Percentiles rank a stretch among this genome's conserved stretches.
Evolutionary conservation across 2,888 invertebrate genomes (phyloP).

Genomic region (Andrena praecox): DNA sequence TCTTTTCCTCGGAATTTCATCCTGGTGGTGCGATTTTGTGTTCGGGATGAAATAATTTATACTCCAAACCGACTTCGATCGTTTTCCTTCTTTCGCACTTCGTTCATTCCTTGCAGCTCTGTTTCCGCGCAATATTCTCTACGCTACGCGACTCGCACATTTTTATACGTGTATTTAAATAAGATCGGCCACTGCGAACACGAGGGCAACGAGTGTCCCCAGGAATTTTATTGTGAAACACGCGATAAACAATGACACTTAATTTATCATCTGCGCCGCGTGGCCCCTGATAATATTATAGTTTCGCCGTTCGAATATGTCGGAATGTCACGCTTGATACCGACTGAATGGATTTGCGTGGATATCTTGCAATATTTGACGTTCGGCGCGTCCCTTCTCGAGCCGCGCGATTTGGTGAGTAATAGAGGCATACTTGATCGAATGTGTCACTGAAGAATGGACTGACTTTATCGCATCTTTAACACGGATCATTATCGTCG

Average conservation of each 20-base stretch:
- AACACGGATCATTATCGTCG: constrained; percentile 71
- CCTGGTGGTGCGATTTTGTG: constrained; percentile 59
- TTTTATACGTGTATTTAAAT: constrained; percentile 46
- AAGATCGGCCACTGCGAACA: constrained; percentile 20
- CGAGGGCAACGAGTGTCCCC: constrained; percentile 26
- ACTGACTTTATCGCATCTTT: constrained; percentile 72
- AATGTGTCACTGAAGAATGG: constrained; percentile 56
- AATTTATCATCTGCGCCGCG: constrained; percentile 63
- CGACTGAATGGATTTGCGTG: constrained; percentile 30
- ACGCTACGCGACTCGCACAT: constrained; percentile 33
- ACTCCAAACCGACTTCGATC: constrained; percentile 32
- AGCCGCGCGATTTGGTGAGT: constrained; percentile 48
- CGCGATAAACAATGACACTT: constrained; percentile 51
- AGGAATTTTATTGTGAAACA: constrained; percentile 38
- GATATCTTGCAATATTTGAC: constrained; percentile 37
- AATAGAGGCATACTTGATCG: constrained; percentile 55
- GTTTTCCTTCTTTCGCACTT: not conserved
- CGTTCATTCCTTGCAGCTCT: not conserved
- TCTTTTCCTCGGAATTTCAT: constrained; percentile 49
- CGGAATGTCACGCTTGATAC: constrained; percentile 20
- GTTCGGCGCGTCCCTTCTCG: constrained; percentile 26
- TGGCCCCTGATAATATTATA: constrained; percentile 35
- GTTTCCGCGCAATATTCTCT: constrained; percentile 16
- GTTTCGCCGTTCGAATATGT: constrained; percentile 24
- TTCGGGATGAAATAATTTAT: constrained; percentile 59